Conservation (phyloP, 2,888 invertebrate genomes). For the Eumacrocentrus americanus region DNA sequence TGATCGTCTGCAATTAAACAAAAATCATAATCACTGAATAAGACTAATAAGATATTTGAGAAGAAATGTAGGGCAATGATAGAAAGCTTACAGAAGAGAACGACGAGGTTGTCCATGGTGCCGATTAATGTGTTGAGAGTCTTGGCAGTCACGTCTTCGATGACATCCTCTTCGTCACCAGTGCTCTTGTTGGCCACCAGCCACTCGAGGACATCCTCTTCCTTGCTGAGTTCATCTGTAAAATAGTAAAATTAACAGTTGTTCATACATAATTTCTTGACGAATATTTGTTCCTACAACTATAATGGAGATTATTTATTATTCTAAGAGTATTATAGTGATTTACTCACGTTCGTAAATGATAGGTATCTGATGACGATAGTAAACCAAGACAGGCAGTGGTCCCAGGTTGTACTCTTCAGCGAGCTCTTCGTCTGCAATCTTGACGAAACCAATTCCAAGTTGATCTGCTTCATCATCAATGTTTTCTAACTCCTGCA, state of each 20-base stretch:
- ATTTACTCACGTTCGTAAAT: slow-evolving; percentile 83
- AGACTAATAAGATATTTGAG: too few relatives aligned
- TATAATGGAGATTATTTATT: background rate
- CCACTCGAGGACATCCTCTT: slow-evolving; percentile 94
- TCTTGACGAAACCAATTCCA: slow-evolving; percentile 93
- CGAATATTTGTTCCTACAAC: too few relatives aligned
- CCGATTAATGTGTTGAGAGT: slow-evolving; percentile 86
- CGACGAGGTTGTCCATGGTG: slow-evolving; percentile 89
- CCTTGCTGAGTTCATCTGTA: slow-evolving; percentile 83
- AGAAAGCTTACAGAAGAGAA: slow-evolving; percentile 81
- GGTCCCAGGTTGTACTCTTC: slow-evolving; percentile 91
- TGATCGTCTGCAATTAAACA: too few relatives aligned
- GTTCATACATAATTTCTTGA: background rate
- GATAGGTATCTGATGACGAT: slow-evolving; percentile 91
- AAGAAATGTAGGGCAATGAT: background rate
- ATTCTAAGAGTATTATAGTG: background rate
- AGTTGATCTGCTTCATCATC: slow-evolving; percentile 94
- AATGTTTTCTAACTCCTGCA: slow-evolving; percentile 91
- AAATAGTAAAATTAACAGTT: background rate
- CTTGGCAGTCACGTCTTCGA: slow-evolving; percentile 92
- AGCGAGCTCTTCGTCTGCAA: slow-evolving; percentile 87
- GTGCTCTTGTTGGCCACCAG: slow-evolving; percentile 91
- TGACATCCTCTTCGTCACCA: slow-evolving; percentile 91
- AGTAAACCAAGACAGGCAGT: slow-evolving; percentile 88
- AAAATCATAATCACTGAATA: too few relatives aligned